A percentile compares a stretch with the other conserved stretches of the same genome.
phyloP scores from a whole-genome alignment of 2,797 vertebrate species.

The Pipistrellus nathusii region DNA sequence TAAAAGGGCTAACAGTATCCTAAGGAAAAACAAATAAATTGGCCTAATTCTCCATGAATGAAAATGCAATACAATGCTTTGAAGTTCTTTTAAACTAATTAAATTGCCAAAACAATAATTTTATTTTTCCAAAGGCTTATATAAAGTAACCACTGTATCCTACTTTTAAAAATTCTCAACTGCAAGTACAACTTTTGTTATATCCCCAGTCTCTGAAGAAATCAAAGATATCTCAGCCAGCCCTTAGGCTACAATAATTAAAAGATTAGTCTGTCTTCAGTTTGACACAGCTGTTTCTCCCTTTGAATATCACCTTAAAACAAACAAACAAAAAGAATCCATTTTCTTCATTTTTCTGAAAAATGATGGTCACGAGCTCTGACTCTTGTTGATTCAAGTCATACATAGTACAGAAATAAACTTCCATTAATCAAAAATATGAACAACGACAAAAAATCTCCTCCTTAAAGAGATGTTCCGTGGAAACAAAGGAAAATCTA shows the following conservation, averaged over 20 bases:
- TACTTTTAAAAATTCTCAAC: constrained; percentile 29
- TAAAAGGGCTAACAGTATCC: constrained; percentile 1
- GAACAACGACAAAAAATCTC: constrained; percentile 17
- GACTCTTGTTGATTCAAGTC: background rate
- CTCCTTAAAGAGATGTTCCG: background rate
- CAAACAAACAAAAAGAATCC: background rate
- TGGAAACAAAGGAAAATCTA: constrained; percentile 49
- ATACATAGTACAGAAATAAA: constrained; percentile 32
- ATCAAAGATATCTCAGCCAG: background rate
- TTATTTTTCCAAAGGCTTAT: constrained; percentile 52
- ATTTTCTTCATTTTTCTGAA: constrained; percentile 36
- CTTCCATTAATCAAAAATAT: constrained; percentile 9
- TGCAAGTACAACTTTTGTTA: constrained; percentile 43
- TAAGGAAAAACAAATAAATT: constrained; percentile 13
- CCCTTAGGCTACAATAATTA: constrained; percentile 7
- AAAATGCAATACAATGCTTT: constrained; percentile 15
- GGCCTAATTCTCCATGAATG: background rate
- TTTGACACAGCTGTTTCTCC: constrained; percentile 38
- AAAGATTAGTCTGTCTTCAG: background rate
- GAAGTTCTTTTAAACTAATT: constrained; percentile 51
- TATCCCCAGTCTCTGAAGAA: constrained; percentile 19
- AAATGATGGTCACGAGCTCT: constrained; percentile 3
- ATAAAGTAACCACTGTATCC: constrained; percentile 1
- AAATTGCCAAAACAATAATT: constrained; percentile 13
- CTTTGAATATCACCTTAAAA: background rate